Conservation (phyloP, 2,888 invertebrate genomes). For the Argynnis bischoffii region DNA sequence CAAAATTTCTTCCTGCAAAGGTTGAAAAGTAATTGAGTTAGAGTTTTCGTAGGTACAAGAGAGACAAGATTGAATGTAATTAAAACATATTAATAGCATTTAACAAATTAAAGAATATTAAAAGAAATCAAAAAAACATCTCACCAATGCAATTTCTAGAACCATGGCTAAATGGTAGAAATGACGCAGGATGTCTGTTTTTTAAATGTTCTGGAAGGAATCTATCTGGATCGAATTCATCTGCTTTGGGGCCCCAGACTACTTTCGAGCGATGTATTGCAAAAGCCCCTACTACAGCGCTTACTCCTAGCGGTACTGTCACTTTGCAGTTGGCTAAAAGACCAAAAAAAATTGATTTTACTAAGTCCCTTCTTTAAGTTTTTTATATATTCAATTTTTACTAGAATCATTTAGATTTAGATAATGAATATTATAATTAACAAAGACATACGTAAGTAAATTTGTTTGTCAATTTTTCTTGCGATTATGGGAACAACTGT, state of each 20-base stretch:
- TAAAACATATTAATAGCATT: background rate
- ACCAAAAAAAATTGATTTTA: background rate
- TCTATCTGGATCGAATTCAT: slow-evolving; percentile 83
- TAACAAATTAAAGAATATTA: background rate
- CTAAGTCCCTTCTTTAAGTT: too few species aligned
- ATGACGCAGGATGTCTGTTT: slow-evolving; percentile 71
- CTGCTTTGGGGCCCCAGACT: slow-evolving; percentile 80
- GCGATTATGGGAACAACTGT: slow-evolving; percentile 81
- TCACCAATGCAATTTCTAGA: slow-evolving; percentile 73
- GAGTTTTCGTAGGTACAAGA: background rate
- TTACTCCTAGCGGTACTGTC: slow-evolving; percentile 68
- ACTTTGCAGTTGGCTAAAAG: slow-evolving; percentile 63
- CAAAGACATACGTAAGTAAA: slow-evolving; percentile 72
- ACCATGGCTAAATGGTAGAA: slow-evolving; percentile 76
- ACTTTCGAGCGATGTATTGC: slow-evolving; percentile 74
- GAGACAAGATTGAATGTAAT: too few species aligned
- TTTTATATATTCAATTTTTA: too few species aligned
- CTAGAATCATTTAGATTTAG: background rate
- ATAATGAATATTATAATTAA: background rate
- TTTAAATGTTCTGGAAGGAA: slow-evolving; percentile 78
- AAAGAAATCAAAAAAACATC: background rate
- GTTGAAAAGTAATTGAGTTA: slow-evolving; percentile 19
- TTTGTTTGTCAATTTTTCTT: slow-evolving; percentile 72
- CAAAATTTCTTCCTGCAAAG: slow-evolving; percentile 67
- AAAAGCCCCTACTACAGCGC: slow-evolving; percentile 70